These are phyloP conservation scores for Willisornis vidua DNA, from an alignment of 2,113 vertebrate genomes.

Conservation along the genomic window DNA sequence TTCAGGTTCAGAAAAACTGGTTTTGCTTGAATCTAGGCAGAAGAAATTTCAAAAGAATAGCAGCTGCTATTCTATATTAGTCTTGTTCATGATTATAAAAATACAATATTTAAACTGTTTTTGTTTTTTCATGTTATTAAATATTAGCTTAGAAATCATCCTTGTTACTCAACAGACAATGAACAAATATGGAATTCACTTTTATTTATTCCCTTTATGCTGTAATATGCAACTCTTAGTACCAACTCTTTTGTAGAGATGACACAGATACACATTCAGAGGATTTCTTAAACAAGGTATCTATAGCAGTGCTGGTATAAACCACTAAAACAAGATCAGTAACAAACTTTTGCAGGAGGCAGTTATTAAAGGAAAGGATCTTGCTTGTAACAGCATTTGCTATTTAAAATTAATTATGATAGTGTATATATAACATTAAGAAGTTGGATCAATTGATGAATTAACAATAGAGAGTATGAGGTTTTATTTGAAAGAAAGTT, in stretches of 20 bases:
- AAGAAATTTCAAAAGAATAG: neutral
- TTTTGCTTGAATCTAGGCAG: neutral
- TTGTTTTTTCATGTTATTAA: neutral
- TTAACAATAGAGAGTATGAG: neutral
- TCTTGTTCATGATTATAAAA: neutral
- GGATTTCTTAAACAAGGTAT: neutral
- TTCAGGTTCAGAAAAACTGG: neutral
- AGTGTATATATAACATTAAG: neutral
- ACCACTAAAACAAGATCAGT: neutral
- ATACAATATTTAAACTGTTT: neutral
- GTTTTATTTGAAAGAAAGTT: neutral
- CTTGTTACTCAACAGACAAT: neutral
- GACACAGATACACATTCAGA: neutral
- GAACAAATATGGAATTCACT: neutral
- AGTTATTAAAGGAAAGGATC: neutral
- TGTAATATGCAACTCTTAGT: neutral
- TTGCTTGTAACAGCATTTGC: neutral
- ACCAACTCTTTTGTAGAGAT: neutral
- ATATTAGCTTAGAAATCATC: neutral
- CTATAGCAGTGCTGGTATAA: neutral
- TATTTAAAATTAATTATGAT: neutral
- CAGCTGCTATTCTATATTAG: neutral
- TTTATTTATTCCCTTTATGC: neutral
- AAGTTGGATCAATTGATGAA: neutral
- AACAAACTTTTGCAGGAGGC: neutral